These are phyloP conservation scores for Brachyptera risi DNA, from an alignment of 2,888 invertebrate genomes.

Conservation along the genomic window DNA sequence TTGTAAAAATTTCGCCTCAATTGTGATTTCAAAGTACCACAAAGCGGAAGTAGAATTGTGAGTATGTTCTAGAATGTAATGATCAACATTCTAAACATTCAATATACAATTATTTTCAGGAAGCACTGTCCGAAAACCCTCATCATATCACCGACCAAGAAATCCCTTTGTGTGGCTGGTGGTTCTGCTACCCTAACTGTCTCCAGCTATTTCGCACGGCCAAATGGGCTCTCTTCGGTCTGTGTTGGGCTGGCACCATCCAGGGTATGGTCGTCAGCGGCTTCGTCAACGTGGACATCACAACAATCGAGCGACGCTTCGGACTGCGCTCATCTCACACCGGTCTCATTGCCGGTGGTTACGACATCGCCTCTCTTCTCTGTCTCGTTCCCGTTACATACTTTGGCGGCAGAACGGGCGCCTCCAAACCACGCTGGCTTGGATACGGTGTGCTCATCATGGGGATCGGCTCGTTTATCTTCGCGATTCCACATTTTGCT, in stretches of 20 bases:
- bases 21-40: no score
- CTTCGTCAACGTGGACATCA: conserved; percentile 81
- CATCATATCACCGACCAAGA: no score
- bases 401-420: conserved; percentile 65
- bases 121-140: no score
- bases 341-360: conserved; percentile 77
- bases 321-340: conserved; percentile 76
- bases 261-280: conserved; percentile 88
- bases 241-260: conserved; percentile 74
- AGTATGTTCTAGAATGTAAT: no score
- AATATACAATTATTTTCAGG: no score
- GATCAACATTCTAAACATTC: no score
- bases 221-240: conserved; percentile 76
- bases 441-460: conserved; percentile 72
- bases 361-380: conserved; percentile 81
- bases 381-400: conserved; percentile 82
- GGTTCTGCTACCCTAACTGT: conserved; percentile 56
- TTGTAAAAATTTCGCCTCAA: no score
- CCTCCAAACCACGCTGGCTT: conserved; percentile 67
- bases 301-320: conserved; percentile 82
- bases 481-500: conserved; percentile 77
- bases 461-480: conserved; percentile 70
- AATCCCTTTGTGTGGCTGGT: conserved; percentile 65
- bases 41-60: no score
- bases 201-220: conserved; percentile 67